Percentiles rank a stretch among this genome's conserved stretches.
phyloP scores from a whole-genome alignment of 1,140 invertebrate genomes.

The Myzus persicae region DNA sequence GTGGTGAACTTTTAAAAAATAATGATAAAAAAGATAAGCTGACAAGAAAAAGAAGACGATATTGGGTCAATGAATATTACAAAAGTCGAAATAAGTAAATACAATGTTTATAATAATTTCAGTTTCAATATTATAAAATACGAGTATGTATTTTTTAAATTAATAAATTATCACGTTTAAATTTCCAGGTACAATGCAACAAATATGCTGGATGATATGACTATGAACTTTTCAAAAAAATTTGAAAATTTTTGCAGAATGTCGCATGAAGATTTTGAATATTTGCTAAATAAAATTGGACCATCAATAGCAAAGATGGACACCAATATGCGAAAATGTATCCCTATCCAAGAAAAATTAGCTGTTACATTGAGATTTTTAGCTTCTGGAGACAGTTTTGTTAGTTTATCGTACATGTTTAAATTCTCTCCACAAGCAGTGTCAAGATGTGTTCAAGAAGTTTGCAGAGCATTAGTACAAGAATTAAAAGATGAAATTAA shows the following conservation, averaged over 20 bases:
- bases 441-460: no score
- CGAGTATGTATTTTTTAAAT: background rate
- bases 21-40: background rate
- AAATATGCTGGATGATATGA: background rate
- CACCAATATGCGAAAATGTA: constrained; percentile 16
- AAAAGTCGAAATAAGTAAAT: background rate
- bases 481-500: no score
- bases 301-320: constrained; percentile 6
- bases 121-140: background rate
- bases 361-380: constrained; percentile 10
- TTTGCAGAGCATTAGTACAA: no score
- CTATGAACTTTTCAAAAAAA: background rate
- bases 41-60: background rate
- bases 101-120: background rate
- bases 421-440: no score
- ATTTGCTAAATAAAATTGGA: constrained; percentile 12
- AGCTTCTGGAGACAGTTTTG: no score
- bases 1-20: background rate
- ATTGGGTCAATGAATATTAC: constrained; percentile 1
- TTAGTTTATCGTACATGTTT: no score
- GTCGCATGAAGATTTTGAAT: constrained; percentile 1
- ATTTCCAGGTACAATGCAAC: constrained; percentile 14
- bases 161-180: background rate
- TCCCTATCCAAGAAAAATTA: constrained; percentile 27
- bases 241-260: constrained; percentile 27